Base-by-base conservation (phyloP, 2,888 invertebrate genomes). In the Tenthredo scrophulariae region DNA sequence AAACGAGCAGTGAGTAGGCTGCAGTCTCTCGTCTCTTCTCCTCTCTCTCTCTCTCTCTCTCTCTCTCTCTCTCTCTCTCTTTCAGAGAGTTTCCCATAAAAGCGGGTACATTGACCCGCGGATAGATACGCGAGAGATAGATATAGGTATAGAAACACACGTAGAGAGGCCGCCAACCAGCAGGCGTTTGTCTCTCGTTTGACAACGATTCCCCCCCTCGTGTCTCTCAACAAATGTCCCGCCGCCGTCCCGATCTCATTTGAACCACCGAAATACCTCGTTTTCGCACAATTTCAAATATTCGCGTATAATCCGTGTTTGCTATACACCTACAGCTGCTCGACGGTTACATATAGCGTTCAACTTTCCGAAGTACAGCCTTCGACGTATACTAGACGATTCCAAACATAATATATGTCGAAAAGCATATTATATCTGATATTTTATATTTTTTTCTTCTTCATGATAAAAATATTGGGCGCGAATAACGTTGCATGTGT, bases 31-130 rank as follows among this genome's bases (percentile, higher is more conserved):
- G 83, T 65, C 84, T 18, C 29, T 1, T 26, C 58, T 72, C 33
- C 70, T 65, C 82, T 65, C 84, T 72, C 26, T n/a, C 75, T 77
- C 54, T 82, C 74, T 58, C 46, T 85, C 79, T 65, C 82, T 65
- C 82, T 65, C 84, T 65, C n/a, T n/a, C 75, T 72, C 54, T 84
- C 67, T 85, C 62, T 85, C 84, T 85, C 86, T 85, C 86, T 87
- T 86, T 83, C 80, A 50, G 80, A 58, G 33, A 80, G 62, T 80
- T 80, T 62, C 80, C 80, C 80, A 80, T 80, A 80, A 80, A 50
- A 80, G 80, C 80, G 80, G 22, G 80, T 80, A 80, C 80, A 62
- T 80, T 80, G 80, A 80, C 80, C 80, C 80, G 80, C 80, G 62
- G 80, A 80, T 80, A 80, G 80, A 50, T 80, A 80, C 80, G 80